Percentiles rank a stretch among this genome's conserved stretches.
These are phyloP conservation scores for Calliopsis andreniformis DNA, from an alignment of 1,140 invertebrate species.

Conservation along the genomic window DNA sequence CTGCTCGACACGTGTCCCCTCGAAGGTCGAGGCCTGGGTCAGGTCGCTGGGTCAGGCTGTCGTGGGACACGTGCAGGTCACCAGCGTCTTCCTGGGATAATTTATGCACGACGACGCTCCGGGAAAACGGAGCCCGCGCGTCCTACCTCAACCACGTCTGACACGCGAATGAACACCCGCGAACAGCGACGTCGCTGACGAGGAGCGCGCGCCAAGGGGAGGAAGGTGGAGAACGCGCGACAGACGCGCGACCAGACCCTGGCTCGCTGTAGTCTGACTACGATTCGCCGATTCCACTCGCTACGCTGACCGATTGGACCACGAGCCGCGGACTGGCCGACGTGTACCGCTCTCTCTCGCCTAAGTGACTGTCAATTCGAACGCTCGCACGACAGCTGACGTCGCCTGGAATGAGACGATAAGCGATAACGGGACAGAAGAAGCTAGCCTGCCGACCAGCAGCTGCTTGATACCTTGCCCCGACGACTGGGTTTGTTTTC, in stretches of 20 bases:
- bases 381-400: constrained; percentile 11
- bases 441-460: neutral
- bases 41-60: neutral
- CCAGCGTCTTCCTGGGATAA: no score
- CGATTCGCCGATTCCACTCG: constrained; percentile 38
- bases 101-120: no score
- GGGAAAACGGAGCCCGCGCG: constrained; percentile 7
- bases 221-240: constrained; percentile 36
- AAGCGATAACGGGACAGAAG: constrained; percentile 24
- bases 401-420: neutral
- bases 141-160: constrained; percentile 68
- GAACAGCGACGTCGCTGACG: constrained; percentile 52
- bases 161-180: constrained; percentile 70
- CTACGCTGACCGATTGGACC: constrained; percentile 25
- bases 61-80: no score
- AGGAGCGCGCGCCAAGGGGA: constrained; percentile 43
- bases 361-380: neutral
- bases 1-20: neutral
- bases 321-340: constrained; percentile 1
- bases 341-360: constrained; percentile 5
- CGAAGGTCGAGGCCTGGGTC: neutral
- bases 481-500: neutral
- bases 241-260: constrained; percentile 42
- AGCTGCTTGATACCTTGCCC: neutral
- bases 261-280: constrained; percentile 26